phyloP scores from a whole-genome alignment of 2,888 invertebrate species.

The Trilocha varians region DNA sequence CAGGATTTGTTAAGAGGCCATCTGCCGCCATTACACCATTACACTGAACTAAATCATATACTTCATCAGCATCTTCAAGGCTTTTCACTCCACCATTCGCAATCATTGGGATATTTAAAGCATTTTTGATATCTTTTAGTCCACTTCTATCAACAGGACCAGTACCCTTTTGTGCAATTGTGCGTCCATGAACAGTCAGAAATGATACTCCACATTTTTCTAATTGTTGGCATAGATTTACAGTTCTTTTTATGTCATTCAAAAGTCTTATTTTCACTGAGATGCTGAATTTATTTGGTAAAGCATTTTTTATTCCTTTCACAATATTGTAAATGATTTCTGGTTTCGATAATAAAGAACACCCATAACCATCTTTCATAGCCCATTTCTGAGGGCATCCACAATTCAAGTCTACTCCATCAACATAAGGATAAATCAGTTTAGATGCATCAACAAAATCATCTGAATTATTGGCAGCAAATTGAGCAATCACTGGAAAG shows the following conservation, averaged over 20 bases:
- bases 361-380: slow-evolving; percentile 91
- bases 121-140: slow-evolving; percentile 80
- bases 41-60: slow-evolving; percentile 80
- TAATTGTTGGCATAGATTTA: slow-evolving; percentile 84
- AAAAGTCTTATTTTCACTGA: slow-evolving; percentile 94
- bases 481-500: slow-evolving; percentile 91
- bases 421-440: slow-evolving; percentile 85
- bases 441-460: slow-evolving; percentile 91
- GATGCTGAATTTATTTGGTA: slow-evolving; percentile 84
- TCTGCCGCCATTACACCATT: slow-evolving; percentile 95
- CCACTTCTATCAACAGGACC: slow-evolving; percentile 80
- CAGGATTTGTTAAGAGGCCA: slow-evolving; percentile 92
- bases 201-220: slow-evolving; percentile 92
- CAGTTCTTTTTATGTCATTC: slow-evolving; percentile 78
- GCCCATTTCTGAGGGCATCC: slow-evolving; percentile 99
- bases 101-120: slow-evolving; percentile 85
- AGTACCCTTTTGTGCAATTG: slow-evolving; percentile 84
- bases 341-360: slow-evolving; percentile 86
- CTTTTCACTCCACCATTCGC: slow-evolving; percentile 93
- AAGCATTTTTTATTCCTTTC: slow-evolving; percentile 79
- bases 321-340: slow-evolving; percentile 88
- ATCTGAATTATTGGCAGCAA: slow-evolving; percentile 88
- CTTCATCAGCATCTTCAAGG: slow-evolving; percentile 78
- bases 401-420: slow-evolving; percentile 97
- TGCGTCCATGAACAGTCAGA: slow-evolving; percentile 93